Conservation (phyloP, 2,113 vertebrate species). For the Pterocles burchelli region DNA sequence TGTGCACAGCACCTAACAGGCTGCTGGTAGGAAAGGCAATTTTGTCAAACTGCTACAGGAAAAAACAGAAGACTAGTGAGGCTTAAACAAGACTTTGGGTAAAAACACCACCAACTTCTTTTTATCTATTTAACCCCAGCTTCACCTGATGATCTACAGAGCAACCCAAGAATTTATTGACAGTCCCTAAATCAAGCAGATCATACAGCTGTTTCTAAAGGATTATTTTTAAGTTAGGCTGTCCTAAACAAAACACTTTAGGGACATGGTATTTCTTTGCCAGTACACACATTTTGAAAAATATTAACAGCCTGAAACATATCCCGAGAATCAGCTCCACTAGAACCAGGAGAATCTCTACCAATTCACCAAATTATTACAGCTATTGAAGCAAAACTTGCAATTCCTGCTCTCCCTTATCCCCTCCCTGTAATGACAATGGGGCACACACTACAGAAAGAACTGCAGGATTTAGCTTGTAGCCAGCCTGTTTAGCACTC, state of each 20-base stretch:
- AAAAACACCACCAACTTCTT: constrained; percentile 37
- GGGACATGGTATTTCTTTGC: background rate
- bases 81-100: constrained; percentile 38
- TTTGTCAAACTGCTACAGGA: constrained; percentile 62
- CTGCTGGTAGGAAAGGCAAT: constrained; percentile 71
- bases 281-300: background rate
- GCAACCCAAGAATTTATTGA: background rate
- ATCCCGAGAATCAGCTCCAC: background rate
- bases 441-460: background rate
- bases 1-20: constrained; percentile 70
- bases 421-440: background rate
- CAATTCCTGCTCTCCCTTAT: background rate
- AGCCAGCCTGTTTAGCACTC: background rate
- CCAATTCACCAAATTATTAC: background rate
- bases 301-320: background rate
- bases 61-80: constrained; percentile 15
- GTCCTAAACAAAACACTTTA: background rate
- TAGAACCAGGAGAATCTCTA: background rate
- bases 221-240: constrained; percentile 6
- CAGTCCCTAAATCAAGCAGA: background rate
- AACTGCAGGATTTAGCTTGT: background rate
- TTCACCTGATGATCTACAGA: background rate
- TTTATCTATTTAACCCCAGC: constrained; percentile 61
- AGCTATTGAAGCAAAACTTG: background rate
- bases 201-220: background rate